phyloP scores from a whole-genome alignment of 2,888 invertebrate species.

The Osmoderma eremita region DNA sequence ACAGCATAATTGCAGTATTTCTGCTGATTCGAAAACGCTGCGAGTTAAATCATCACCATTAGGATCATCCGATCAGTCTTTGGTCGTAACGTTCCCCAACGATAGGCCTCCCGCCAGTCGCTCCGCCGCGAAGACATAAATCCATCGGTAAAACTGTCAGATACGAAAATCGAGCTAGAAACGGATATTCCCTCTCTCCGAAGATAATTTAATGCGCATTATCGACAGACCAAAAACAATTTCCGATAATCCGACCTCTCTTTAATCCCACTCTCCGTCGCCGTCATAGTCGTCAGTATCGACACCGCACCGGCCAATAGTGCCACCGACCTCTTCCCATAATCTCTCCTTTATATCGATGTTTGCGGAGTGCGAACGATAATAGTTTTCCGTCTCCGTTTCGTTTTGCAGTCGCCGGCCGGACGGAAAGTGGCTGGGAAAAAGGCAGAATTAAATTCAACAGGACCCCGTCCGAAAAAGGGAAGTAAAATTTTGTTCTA shows the following conservation, averaged over 20 bases:
- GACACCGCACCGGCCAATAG: not conserved
- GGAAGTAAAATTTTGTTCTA: conserved; percentile 7
- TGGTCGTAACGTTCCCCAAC: too few relatives aligned
- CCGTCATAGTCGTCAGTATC: conserved; percentile 5
- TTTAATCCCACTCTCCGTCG: conserved; percentile 10
- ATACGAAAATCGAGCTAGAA: conserved; percentile 7
- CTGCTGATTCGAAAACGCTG: too few relatives aligned
- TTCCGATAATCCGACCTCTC: conserved; percentile 21
- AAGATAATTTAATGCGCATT: conserved; percentile 24
- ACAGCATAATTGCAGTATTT: too few relatives aligned
- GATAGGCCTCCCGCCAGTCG: not conserved
- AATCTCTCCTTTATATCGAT: conserved; percentile 9
- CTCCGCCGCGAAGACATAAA: conserved; percentile 2
- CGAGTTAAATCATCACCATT: too few relatives aligned
- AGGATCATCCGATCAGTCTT: too few relatives aligned
- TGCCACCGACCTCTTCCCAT: not conserved
- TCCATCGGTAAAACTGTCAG: conserved; percentile 18
- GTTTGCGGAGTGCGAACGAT: not conserved
- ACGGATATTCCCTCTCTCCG: conserved; percentile 8
- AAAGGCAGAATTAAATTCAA: not conserved
- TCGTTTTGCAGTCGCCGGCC: not conserved
- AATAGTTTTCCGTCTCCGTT: conserved; percentile 1
- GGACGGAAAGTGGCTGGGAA: too few relatives aligned
- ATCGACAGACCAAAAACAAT: conserved; percentile 30
- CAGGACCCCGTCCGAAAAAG: not conserved